A percentile compares a stretch with the other conserved stretches of the same genome.
Conservation (phyloP, 2,797 vertebrate species). For the Fistularia commersonii region DNA sequence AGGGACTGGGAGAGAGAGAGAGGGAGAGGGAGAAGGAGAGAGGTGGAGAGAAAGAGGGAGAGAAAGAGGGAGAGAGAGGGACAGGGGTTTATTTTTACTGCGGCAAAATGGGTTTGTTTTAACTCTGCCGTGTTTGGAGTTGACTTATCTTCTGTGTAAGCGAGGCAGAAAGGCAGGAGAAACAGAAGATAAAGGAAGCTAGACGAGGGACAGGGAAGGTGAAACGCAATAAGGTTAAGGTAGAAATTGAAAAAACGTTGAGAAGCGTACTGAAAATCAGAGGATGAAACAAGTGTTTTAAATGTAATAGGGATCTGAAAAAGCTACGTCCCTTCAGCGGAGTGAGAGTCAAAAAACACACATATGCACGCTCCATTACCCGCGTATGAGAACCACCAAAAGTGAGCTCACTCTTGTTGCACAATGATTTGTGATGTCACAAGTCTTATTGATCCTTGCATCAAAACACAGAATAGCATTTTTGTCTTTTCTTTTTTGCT, state of each 20-base stretch:
- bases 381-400: conserved; percentile 24
- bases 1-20: conserved; percentile 22
- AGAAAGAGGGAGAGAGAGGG: conserved; percentile 4
- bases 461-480: conserved; percentile 8
- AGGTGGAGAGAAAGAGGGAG: conserved; percentile 9
- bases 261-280: conserved; percentile 45
- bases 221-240: conserved; percentile 47
- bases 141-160: conserved; percentile 49
- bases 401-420: conserved; percentile 39
- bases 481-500: not conserved
- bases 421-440: conserved; percentile 39
- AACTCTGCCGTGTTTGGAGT: conserved; percentile 56
- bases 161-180: conserved; percentile 20
- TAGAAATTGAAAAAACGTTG: conserved; percentile 33
- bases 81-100: conserved; percentile 68
- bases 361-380: conserved; percentile 13
- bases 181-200: conserved; percentile 29
- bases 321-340: conserved; percentile 18
- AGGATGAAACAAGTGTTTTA: conserved; percentile 45
- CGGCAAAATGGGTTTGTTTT: conserved; percentile 64
- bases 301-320: conserved; percentile 17
- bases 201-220: conserved; percentile 38
- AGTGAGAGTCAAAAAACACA: conserved; percentile 10
- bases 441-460: conserved; percentile 30
- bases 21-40: not conserved